Conservation (phyloP, 2,888 invertebrate species). For the Eupithecia inturbata region DNA sequence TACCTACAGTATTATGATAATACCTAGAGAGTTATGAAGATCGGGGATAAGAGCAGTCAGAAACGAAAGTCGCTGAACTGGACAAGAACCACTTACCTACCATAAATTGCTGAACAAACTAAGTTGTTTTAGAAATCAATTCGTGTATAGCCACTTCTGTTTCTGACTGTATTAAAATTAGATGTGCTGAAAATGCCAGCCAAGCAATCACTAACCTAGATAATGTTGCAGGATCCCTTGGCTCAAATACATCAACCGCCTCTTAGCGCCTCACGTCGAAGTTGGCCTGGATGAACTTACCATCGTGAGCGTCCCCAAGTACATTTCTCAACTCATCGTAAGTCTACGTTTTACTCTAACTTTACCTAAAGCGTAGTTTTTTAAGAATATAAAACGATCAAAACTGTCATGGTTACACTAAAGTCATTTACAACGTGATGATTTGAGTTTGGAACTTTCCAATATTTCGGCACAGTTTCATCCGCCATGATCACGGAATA, state of each 20-base stretch:
- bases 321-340: constrained; percentile 88
- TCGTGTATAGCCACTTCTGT: background rate
- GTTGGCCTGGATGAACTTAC: constrained; percentile 89
- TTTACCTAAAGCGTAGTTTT: too few relatives aligned
- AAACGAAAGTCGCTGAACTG: background rate
- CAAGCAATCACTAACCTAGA: background rate
- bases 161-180: background rate
- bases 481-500: too few relatives aligned
- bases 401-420: too few relatives aligned
- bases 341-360: background rate
- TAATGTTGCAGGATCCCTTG: constrained; percentile 85
- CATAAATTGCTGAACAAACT: background rate
- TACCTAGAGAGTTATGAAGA: background rate
- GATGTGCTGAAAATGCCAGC: background rate
- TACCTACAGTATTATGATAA: background rate
- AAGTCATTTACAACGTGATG: too few relatives aligned
- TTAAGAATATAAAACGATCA: too few relatives aligned
- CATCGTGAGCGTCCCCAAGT: constrained; percentile 93
- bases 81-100: background rate
- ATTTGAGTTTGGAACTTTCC: too few relatives aligned
- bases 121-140: background rate
- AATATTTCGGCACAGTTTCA: too few relatives aligned
- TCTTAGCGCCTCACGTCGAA: constrained; percentile 87
- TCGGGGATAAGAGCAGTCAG: background rate
- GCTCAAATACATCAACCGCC: constrained; percentile 92